Evolutionary conservation across 2,888 invertebrate species (phyloP).

Genomic region (Sinodicranocentrus sp.): DNA sequence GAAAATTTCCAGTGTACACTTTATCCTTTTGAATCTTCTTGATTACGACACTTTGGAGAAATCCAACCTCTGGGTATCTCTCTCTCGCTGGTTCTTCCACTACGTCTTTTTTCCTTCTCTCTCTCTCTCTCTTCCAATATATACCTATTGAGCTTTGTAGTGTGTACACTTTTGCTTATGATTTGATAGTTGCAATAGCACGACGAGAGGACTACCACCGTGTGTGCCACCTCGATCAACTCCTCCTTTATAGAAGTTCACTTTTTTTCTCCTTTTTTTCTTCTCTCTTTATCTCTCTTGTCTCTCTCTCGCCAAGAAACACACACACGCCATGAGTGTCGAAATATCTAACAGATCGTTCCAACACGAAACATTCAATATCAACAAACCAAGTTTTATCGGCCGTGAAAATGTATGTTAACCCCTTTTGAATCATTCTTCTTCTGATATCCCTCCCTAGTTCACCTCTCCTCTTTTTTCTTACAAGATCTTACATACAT

Average conservation of each 20-base stretch:
- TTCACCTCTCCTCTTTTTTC: constrained; percentile 43
- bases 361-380: constrained; percentile 77
- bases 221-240: constrained; percentile 55
- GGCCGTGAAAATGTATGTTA: constrained; percentile 76
- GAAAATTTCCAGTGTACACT: constrained; percentile 76
- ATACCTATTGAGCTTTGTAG: too few species aligned
- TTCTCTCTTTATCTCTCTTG: constrained; percentile 62
- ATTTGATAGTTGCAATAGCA: constrained; percentile 62
- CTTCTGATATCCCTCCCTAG: constrained; percentile 64
- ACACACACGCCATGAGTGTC: constrained; percentile 72
- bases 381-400: constrained; percentile 77
- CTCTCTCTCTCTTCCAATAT: constrained; percentile 13
- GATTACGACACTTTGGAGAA: constrained; percentile 77
- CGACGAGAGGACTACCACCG: neutral
- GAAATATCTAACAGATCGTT: constrained; percentile 77
- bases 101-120: constrained; percentile 31
- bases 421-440: constrained; percentile 72
- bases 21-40: constrained; percentile 77
- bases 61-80: constrained; percentile 71
- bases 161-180: constrained; percentile 52
- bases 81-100: constrained; percentile 10
- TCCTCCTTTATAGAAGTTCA: constrained; percentile 44
- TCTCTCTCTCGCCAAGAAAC: constrained; percentile 22
- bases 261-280: constrained; percentile 56
- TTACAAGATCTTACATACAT: neutral